Conservation (phyloP, 2,113 vertebrate species). For the Hippolais icterina region DNA sequence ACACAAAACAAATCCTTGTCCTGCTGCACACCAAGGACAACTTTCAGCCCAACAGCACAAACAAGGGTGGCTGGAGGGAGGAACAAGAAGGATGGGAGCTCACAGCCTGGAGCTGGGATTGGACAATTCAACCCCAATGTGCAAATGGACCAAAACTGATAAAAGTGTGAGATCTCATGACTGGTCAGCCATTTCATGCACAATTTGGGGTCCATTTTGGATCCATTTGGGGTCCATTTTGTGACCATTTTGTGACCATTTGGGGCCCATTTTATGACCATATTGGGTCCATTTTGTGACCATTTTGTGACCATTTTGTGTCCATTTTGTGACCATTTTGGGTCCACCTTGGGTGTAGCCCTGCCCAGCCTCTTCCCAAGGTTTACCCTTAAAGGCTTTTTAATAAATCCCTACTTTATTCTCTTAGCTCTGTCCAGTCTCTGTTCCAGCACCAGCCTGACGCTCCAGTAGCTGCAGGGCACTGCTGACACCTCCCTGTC, state of each 20-base stretch:
- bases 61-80: neutral
- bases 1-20: neutral
- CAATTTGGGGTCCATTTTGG: too few species aligned
- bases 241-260: too few species aligned
- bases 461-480: neutral
- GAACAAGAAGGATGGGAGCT: neutral
- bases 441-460: neutral
- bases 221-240: too few species aligned
- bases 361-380: neutral
- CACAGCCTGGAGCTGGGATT: neutral
- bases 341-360: neutral
- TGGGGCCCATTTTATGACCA: too few species aligned
- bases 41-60: neutral
- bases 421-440: neutral
- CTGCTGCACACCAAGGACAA: neutral
- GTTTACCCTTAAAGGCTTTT: neutral
- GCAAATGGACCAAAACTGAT: neutral
- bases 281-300: too few species aligned
- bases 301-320: too few species aligned
- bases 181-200: too few species aligned
- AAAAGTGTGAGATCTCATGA: neutral
- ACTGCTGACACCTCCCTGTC: neutral
- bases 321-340: neutral
- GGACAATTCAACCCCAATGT: neutral
- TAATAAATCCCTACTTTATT: neutral